Conservation (phyloP, 2,888 invertebrate genomes). For the Trichogramma dendrolimi region DNA sequence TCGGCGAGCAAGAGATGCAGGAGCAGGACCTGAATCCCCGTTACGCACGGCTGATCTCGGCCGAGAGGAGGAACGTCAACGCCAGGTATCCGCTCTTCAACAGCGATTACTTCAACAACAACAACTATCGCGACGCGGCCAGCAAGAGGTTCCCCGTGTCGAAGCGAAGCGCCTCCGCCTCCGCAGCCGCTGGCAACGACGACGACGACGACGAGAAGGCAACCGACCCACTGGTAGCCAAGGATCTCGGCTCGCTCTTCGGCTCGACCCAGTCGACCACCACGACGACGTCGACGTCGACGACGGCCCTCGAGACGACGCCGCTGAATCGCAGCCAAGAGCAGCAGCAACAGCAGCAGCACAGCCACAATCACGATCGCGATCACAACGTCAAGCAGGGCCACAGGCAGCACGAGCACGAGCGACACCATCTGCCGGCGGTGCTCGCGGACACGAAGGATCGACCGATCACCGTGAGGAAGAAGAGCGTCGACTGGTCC, state of each 20-base stretch:
- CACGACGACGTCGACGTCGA: slow-evolving; percentile 25
- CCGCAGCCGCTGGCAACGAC: too few species aligned
- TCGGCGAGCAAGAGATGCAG: slow-evolving; percentile 9
- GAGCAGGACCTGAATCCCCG: slow-evolving; percentile 10
- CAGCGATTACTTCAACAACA: slow-evolving; percentile 31
- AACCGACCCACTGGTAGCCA: slow-evolving; percentile 48
- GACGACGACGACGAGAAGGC: slow-evolving; percentile 27
- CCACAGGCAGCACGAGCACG: slow-evolving; percentile 42
- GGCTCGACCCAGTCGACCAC: slow-evolving; percentile 59
- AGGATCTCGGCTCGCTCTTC: slow-evolving; percentile 58
- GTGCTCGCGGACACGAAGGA: slow-evolving; percentile 38
- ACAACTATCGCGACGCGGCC: slow-evolving; percentile 33
- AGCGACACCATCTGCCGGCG: slow-evolving; percentile 32
- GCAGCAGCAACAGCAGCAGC: slow-evolving; percentile 17
- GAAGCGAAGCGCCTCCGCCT: slow-evolving; percentile 41
- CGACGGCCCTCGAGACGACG: slow-evolving; percentile 25
- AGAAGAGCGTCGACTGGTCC: slow-evolving; percentile 83
- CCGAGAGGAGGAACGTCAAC: slow-evolving; percentile 41
- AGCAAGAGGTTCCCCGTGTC: slow-evolving; percentile 43
- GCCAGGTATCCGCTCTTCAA: slow-evolving; percentile 41
- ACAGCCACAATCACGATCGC: slow-evolving; percentile 30
- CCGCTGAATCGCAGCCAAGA: slow-evolving; percentile 20
- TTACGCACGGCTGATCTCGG: slow-evolving; percentile 5
- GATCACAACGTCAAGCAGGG: slow-evolving; percentile 28
- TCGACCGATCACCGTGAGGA: slow-evolving; percentile 60